These are phyloP conservation scores for Bufo bufo DNA, from an alignment of 2,113 vertebrate species.

Conservation along the genomic window DNA sequence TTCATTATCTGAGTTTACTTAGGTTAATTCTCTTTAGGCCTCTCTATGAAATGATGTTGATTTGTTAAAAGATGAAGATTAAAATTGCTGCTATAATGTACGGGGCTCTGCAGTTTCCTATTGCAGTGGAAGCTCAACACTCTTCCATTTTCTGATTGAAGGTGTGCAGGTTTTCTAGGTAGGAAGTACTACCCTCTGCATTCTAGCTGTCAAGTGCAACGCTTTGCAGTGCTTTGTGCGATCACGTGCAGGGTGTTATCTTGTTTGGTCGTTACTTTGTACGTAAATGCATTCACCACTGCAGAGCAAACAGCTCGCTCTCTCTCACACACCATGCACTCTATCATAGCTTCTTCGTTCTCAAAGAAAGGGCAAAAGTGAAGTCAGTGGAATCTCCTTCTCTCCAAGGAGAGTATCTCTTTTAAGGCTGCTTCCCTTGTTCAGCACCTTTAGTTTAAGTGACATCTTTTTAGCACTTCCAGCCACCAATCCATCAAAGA, in stretches of 20 bases:
- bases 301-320: neutral
- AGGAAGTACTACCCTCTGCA: slow-evolving; percentile 25
- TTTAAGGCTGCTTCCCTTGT: slow-evolving; percentile 96
- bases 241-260: neutral
- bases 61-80: neutral
- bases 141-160: neutral
- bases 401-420: slow-evolving; percentile 92
- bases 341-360: neutral
- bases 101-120: neutral
- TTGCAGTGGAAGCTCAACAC: slow-evolving; percentile 21
- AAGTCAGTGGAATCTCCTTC: slow-evolving; percentile 82
- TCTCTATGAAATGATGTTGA: neutral
- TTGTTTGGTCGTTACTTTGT: neutral
- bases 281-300: neutral
- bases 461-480: slow-evolving; percentile 85
- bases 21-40: neutral
- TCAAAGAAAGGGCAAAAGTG: slow-evolving; percentile 79
- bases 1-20: neutral
- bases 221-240: neutral
- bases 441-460: slow-evolving; percentile 94
- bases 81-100: neutral
- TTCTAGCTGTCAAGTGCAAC: slow-evolving; percentile 9
- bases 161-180: neutral
- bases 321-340: slow-evolving; percentile 20
- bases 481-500: slow-evolving; percentile 87